Percentiles rank a stretch among this genome's conserved stretches.
Conservation (phyloP, 2,113 vertebrate species). For the Puma concolor region DNA sequence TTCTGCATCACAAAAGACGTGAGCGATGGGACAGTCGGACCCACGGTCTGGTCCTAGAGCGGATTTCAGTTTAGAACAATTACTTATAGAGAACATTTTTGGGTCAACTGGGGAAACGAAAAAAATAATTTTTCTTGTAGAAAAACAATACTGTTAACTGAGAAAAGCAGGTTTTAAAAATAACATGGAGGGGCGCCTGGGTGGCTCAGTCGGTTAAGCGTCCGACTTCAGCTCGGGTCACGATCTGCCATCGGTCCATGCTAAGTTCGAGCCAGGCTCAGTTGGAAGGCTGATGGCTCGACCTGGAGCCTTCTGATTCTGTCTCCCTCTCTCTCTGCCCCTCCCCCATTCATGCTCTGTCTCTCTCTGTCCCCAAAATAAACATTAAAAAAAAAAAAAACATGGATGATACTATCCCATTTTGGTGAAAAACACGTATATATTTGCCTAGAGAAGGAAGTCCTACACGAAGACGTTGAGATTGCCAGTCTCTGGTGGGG, state of each 20-base stretch:
- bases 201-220: no score
- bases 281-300: no score
- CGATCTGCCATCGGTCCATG: no score
- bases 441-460: neutral
- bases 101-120: neutral
- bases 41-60: accelerated
- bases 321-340: no score
- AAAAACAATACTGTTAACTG: neutral
- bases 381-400: no score
- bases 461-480: neutral
- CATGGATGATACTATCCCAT: neutral
- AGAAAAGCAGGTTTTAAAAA: constrained; percentile 1
- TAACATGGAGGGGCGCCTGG: neutral
- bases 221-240: no score
- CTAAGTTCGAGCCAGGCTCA: no score
- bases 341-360: no score
- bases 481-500: neutral
- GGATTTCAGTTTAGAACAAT: neutral
- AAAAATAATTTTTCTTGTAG: neutral
- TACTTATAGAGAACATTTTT: neutral
- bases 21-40: neutral
- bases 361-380: no score
- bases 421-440: neutral
- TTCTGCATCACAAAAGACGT: no score
- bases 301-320: no score